phyloP scores from a whole-genome alignment of 2,113 vertebrate genomes.

The Steatornis caripensis region DNA sequence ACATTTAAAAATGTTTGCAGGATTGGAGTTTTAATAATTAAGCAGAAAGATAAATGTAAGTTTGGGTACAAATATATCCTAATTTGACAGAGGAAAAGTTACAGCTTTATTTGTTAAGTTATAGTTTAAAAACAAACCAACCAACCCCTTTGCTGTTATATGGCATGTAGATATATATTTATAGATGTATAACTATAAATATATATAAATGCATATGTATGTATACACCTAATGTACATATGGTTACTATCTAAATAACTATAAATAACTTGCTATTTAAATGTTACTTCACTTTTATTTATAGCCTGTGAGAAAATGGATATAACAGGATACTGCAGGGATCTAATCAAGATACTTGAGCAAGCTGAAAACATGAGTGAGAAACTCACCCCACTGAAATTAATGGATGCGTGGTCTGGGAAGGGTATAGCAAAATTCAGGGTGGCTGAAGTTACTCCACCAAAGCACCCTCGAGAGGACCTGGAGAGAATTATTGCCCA shows the following conservation, averaged over 20 bases:
- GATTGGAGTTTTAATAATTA: not conserved
- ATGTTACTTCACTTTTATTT: not conserved
- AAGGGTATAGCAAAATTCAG: constrained; percentile 85
- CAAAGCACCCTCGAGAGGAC: constrained; percentile 73
- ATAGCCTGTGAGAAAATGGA: constrained; percentile 78
- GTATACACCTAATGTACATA: not conserved
- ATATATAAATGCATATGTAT: not conserved
- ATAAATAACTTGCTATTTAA: not conserved
- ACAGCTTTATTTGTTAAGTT: not conserved
- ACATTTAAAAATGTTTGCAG: not conserved
- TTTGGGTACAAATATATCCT: not conserved
- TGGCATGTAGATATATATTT: not conserved
- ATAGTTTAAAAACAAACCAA: not conserved
- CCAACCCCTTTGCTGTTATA: not conserved
- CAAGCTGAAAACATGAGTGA: constrained; percentile 80
- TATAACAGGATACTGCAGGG: constrained; percentile 78
- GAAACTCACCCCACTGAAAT: constrained; percentile 91
- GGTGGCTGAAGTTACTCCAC: constrained; percentile 76
- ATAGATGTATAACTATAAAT: not conserved
- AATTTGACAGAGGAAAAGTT: not conserved
- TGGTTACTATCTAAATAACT: not conserved
- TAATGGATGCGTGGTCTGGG: constrained; percentile 90
- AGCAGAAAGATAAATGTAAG: not conserved
- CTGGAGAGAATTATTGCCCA: constrained; percentile 83
- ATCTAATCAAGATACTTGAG: constrained; percentile 85